A percentile compares a stretch with the other conserved stretches of the same genome.
Evolutionary conservation across 2,797 vertebrate species (phyloP).

Genomic region (Eulemur rubriventer): DNA sequence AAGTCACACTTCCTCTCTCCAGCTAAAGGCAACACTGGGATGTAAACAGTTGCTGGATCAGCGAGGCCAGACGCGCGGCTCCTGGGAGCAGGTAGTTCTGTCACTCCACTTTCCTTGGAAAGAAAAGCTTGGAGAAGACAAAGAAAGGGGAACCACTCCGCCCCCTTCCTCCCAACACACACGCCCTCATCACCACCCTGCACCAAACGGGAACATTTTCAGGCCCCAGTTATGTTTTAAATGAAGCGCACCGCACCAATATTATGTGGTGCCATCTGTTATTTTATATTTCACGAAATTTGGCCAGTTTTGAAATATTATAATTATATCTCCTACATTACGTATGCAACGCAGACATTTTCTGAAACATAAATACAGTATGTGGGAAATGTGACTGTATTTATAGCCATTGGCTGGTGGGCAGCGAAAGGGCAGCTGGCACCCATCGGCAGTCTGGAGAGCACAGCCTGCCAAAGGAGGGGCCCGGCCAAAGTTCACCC

Average conservation of each 20-base stretch:
- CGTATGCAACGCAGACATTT: constrained; percentile 84
- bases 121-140: constrained; percentile 66
- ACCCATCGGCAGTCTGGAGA: not conserved
- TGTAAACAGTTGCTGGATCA: not conserved
- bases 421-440: constrained; percentile 77
- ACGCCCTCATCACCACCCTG: constrained; percentile 64
- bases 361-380: constrained; percentile 81
- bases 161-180: constrained; percentile 46
- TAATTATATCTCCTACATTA: constrained; percentile 87
- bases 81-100: not conserved
- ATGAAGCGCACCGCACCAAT: constrained; percentile 77
- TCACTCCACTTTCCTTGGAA: not conserved
- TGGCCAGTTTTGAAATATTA: constrained; percentile 84
- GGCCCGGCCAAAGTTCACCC: constrained; percentile 27
- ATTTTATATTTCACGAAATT: constrained; percentile 86
- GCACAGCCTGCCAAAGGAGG: not conserved
- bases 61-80: not conserved
- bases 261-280: constrained; percentile 87
- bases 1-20: not conserved
- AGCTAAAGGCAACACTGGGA: fast-evolving
- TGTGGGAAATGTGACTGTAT: constrained; percentile 77
- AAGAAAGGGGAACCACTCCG: constrained; percentile 66
- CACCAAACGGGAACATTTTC: constrained; percentile 84
- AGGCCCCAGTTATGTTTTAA: constrained; percentile 79
- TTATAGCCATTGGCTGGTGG: constrained; percentile 55